Conservation (phyloP, 2,797 vertebrate species). For the Allochrocebus solatus region DNA sequence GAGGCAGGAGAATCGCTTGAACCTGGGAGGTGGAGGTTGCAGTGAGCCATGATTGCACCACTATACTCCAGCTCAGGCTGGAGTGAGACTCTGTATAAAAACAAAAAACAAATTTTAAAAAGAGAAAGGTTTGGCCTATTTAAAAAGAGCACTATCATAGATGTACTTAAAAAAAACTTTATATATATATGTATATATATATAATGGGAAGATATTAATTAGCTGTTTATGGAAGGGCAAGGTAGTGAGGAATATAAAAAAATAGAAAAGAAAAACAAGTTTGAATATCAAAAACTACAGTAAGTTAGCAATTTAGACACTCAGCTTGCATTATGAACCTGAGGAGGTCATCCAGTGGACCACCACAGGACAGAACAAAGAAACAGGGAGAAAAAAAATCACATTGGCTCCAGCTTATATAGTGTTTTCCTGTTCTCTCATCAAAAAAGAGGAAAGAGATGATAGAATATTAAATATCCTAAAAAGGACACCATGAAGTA, state of each 20-base stretch:
- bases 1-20: too few species aligned
- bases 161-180: not conserved
- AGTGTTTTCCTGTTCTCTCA: not conserved
- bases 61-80: too few species aligned
- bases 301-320: not conserved
- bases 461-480: not conserved
- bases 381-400: not conserved
- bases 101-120: not conserved
- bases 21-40: too few species aligned
- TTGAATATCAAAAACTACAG: not conserved
- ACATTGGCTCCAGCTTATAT: not conserved
- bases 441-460: not conserved
- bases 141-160: not conserved
- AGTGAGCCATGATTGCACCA: too few species aligned
- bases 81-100: too few species aligned
- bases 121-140: not conserved
- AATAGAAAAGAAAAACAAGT: not conserved
- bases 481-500: not conserved
- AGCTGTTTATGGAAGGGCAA: not conserved
- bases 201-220: not conserved
- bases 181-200: not conserved
- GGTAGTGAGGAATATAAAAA: not conserved
- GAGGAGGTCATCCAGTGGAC: not conserved
- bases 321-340: not conserved
- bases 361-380: not conserved